A percentile compares a stretch with the other conserved stretches of the same genome.
These are phyloP conservation scores for Aphis gossypii DNA, from an alignment of 1,140 invertebrate species.

Conservation along the genomic window DNA sequence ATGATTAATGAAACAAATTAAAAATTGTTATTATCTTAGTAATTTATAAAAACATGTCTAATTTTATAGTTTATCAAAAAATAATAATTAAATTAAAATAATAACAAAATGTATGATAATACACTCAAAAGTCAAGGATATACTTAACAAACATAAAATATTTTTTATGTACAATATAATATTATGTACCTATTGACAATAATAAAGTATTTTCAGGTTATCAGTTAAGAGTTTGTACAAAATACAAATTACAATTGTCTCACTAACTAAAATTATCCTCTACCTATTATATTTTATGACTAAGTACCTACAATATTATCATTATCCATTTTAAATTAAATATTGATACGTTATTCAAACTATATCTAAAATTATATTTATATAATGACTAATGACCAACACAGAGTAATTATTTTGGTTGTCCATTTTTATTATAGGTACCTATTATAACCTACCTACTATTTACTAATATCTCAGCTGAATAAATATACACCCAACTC, in stretches of 20 bases:
- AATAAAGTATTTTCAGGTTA: too few species aligned
- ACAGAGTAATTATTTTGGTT: slow-evolving; percentile 17
- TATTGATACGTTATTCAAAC: background rate
- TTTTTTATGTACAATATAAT: too few species aligned
- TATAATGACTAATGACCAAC: background rate
- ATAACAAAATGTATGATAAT: too few species aligned
- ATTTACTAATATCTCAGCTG: slow-evolving; percentile 22
- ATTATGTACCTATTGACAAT: too few species aligned
- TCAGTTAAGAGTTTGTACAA: too few species aligned
- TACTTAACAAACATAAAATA: too few species aligned
- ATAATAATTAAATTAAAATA: too few species aligned
- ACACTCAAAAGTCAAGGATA: too few species aligned
- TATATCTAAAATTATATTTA: background rate
- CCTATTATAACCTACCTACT: background rate
- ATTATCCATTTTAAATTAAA: background rate
- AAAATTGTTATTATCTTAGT: background rate
- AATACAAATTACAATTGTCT: too few species aligned
- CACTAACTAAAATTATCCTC: too few species aligned
- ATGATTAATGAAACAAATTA: background rate
- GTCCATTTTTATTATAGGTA: background rate
- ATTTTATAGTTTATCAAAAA: too few species aligned
- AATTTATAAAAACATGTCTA: background rate
- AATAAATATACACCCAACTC: background rate
- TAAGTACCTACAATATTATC: background rate
- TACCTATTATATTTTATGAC: too few species aligned